Conservation (phyloP, 2,888 invertebrate species). For the Troides oblongomaculatus region DNA sequence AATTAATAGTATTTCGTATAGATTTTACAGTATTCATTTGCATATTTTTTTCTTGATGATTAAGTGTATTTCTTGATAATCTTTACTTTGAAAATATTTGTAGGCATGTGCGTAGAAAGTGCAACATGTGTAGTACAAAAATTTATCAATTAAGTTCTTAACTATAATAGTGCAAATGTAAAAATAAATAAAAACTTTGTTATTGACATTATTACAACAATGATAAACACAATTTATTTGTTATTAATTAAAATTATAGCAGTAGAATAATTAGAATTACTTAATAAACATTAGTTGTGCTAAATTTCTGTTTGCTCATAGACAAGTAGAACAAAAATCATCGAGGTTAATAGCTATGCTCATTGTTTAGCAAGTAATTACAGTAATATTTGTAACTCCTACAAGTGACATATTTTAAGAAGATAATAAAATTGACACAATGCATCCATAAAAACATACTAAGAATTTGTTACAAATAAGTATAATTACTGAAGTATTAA, state of each 20-base stretch:
- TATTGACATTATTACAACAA: background rate
- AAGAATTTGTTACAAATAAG: background rate
- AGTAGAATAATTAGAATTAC: background rate
- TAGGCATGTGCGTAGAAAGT: no score
- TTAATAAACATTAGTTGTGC: background rate
- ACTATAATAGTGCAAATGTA: no score
- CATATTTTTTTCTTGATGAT: no score
- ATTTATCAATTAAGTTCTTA: no score
- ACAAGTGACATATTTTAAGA: constrained; percentile 7
- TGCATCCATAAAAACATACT: background rate
- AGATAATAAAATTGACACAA: background rate
- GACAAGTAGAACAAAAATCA: background rate
- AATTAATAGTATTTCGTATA: no score
- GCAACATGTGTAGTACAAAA: no score
- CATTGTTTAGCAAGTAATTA: constrained; percentile 1
- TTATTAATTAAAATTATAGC: background rate
- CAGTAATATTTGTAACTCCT: background rate
- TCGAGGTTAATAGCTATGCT: background rate
- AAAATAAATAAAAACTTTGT: no score
- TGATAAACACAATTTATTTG: background rate
- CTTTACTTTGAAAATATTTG: no score
- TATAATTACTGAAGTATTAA: no score
- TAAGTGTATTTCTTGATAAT: no score
- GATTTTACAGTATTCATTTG: no score
- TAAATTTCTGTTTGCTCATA: background rate